Percentiles rank a stretch among this genome's conserved stretches.
Evolutionary conservation across 2,113 vertebrate genomes (phyloP).

Genomic region (Pelecanoides urinatrix): DNA sequence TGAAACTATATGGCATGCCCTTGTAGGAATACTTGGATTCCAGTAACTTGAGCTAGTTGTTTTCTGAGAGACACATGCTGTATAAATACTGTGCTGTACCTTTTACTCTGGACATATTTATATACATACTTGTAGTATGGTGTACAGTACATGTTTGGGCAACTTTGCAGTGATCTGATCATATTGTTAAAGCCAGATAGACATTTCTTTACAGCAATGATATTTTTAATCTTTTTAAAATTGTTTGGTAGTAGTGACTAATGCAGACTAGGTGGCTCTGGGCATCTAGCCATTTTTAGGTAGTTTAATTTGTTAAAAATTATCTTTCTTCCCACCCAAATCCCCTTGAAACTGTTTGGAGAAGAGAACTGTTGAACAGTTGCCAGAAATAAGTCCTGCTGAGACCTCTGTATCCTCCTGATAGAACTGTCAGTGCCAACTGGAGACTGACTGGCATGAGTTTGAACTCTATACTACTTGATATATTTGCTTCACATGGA

Average conservation of each 20-base stretch:
- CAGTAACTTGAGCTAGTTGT: not conserved
- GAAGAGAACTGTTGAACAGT: conserved; percentile 43
- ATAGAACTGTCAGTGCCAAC: conserved; percentile 45
- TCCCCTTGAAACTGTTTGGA: conserved; percentile 60
- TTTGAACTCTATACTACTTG: conserved; percentile 30
- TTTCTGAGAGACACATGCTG: not conserved
- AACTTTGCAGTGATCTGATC: not conserved
- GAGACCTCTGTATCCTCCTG: conserved; percentile 58
- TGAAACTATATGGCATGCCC: not conserved
- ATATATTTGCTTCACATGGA: conserved; percentile 37
- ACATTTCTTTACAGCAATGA: not conserved
- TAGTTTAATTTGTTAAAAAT: conserved; percentile 68
- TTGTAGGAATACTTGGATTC: not conserved
- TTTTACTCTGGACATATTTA: not conserved
- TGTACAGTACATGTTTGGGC: not conserved
- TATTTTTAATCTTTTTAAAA: not conserved
- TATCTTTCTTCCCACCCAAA: conserved; percentile 43
- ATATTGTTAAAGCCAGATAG: not conserved
- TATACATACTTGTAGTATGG: not conserved
- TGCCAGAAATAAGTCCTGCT: conserved; percentile 59
- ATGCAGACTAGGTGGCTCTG: conserved; percentile 44
- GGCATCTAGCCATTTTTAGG: conserved; percentile 57
- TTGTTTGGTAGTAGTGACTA: conserved; percentile 10
- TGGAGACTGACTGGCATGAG: conserved; percentile 51
- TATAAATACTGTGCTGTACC: not conserved